Evolutionary conservation across 2,888 invertebrate species (phyloP).

Genomic region (Diloba caeruleocephala): DNA sequence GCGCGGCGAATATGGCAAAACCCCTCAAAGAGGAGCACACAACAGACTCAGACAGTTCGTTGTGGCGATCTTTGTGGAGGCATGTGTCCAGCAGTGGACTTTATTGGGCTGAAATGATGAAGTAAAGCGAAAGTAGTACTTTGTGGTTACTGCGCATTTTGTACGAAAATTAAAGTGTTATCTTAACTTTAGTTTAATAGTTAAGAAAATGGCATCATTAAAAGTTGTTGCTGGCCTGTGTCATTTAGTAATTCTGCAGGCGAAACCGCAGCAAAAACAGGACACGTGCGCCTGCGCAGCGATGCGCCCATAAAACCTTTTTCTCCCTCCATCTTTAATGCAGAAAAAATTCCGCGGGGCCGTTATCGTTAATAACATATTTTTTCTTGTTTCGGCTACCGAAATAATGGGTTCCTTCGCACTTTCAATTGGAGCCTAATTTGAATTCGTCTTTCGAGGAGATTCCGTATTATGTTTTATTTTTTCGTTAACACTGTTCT

Average conservation of each 20-base stretch:
- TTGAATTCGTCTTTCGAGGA: slow-evolving; percentile 68
- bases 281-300: slow-evolving; percentile 56
- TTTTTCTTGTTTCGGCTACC: slow-evolving; percentile 72
- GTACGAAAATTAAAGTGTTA: too few relatives aligned
- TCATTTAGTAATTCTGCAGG: slow-evolving; percentile 57
- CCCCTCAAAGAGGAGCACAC: too few relatives aligned
- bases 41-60: too few relatives aligned
- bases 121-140: too few relatives aligned
- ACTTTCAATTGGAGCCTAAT: slow-evolving; percentile 71
- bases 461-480: slow-evolving; percentile 64
- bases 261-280: slow-evolving; percentile 53
- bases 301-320: slow-evolving; percentile 53
- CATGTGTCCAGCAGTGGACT: too few relatives aligned
- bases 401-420: slow-evolving; percentile 76
- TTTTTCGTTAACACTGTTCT: slow-evolving; percentile 59
- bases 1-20: too few relatives aligned
- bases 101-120: too few relatives aligned
- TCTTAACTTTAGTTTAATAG: too few relatives aligned
- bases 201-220: too few relatives aligned
- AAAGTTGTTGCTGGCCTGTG: slow-evolving; percentile 37
- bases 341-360: slow-evolving; percentile 66
- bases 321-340: slow-evolving; percentile 53
- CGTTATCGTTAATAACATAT: slow-evolving; percentile 70
- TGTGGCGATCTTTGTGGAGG: too few relatives aligned
- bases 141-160: too few relatives aligned